Evolutionary conservation across 2,888 invertebrate genomes (phyloP).

Genomic region (Himalopsyche tibetana): DNA sequence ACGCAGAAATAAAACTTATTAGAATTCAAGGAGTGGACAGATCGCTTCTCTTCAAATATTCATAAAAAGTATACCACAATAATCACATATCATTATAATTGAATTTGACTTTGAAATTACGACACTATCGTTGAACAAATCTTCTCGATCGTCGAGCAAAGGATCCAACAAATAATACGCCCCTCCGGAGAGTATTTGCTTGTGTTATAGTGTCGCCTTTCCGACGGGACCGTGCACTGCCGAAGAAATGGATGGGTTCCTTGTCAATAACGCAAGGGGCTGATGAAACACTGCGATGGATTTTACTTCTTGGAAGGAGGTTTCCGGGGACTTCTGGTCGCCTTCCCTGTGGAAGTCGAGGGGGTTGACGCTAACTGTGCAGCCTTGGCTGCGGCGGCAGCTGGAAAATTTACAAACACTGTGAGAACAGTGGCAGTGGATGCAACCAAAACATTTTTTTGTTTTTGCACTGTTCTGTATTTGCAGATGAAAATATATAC

Average conservation of each 20-base stretch:
- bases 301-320: constrained; percentile 74
- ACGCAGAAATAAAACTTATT: too few relatives aligned
- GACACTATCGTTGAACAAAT: too few relatives aligned
- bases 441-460: neutral
- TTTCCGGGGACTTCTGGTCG: constrained; percentile 74
- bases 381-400: constrained; percentile 70
- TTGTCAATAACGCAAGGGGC: constrained; percentile 42
- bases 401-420: constrained; percentile 67
- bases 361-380: constrained; percentile 73
- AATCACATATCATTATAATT: too few relatives aligned
- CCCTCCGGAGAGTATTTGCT: too few relatives aligned
- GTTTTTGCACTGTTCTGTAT: too few relatives aligned
- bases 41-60: too few relatives aligned
- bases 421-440: neutral
- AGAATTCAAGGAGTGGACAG: too few relatives aligned
- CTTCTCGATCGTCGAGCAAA: too few relatives aligned
- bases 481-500: too few relatives aligned
- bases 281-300: constrained; percentile 43
- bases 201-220: neutral
- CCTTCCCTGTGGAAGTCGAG: constrained; percentile 75
- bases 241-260: constrained; percentile 31
- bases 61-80: too few relatives aligned
- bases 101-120: too few relatives aligned
- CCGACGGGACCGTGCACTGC: neutral
- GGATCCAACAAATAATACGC: too few relatives aligned